Evolutionary conservation across 2,113 vertebrate genomes (phyloP), one percentile per base, ranked within the genome.

Genomic region (Corythornis madagascariensis): DNA sequence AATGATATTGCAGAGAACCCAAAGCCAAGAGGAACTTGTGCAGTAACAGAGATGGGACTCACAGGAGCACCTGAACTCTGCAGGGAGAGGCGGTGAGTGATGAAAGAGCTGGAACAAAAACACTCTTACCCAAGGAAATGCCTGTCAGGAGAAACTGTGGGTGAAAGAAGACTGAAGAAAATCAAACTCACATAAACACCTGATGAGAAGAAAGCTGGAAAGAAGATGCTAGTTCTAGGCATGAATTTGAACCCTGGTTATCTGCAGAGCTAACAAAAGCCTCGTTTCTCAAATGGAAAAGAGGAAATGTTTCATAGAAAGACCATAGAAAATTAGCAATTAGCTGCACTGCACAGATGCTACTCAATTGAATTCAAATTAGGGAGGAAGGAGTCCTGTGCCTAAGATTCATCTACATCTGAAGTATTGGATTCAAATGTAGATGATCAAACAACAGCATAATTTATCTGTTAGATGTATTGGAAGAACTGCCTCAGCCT

Each of bases 291-390:
- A 74, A 86, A 73, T 17, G 12, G 61, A 79, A 53, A 83, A 80
- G 74, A 91, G 59, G 55, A 77, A 88, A 90, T 25, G 33, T 47
- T 94, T 80, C 42, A 26, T 59, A 66, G 55, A 86, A 95, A 85
- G 79, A 80, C 67, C 72, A 59, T 7, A 25, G 72, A 80, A 88
- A 89, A 95, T 88, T 74, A 65, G 92, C 69, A 90, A 86, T 94
- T 96, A 95, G 29, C 53, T 90, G 88, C 43, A 77, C 69, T 56
- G 43, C 61, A 81, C 73, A 93, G 86, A 92, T 90, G 86, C 61
- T 94, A 67, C 75, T 63, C 88, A 86, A 63, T 3, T 82, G 80
- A 95, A 94, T 94, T 92, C 81, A 84, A 93, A 95, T 90, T 82
- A 92, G 74, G 53, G 42, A 66, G 77, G 73, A 73, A 55, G 2